Base-by-base conservation (phyloP, 1,140 invertebrate genomes). In the Neocloeon triangulifer region DNA sequence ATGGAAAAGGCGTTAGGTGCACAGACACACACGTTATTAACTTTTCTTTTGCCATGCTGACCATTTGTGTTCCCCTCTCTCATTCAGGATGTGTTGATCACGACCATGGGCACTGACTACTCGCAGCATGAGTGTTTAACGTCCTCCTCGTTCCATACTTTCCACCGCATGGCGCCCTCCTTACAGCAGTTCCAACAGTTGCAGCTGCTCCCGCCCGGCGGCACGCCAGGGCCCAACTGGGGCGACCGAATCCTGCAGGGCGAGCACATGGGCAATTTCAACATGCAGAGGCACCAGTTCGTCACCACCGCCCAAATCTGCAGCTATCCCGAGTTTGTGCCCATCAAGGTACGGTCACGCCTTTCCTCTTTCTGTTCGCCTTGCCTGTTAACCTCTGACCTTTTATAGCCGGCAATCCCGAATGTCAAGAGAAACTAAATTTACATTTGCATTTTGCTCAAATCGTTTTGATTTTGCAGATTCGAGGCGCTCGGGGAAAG, bases 401-500 rank as follows among this genome's bases (percentile, higher is more conserved):
- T n/a, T n/a, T n/a, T n/a, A n/a, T n/a, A n/a, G n/a, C n/a, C n/a
- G n/a, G n/a, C n/a, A n/a, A n/a, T n/a, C n/a, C n/a, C n/a, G n/a
- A n/a, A n/a, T n/a, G n/a, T n/a, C n/a, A n/a, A n/a, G n/a, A n/a
- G n/a, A n/a, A n/a, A n/a, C n/a, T n/a, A n/a, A n/a, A n/a, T n/a
- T n/a, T n/a, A n/a, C n/a, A n/a, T n/a, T n/a, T n/a, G n/a, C n/a
- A n/a, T n/a, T n/a, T n/a, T n/a, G n/a, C n/a, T n/a, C n/a, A n/a
- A n/a, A n/a, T n/a, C n/a, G n/a, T n/a, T n/a, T n/a, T n/a, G n/a
- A n/a, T n/a, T n/a, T n/a, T n/a, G n/a, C n/a, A 70, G 67, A 66
- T 75, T 37, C 62, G 71, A 27, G 51, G 56, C 25, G 53, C 53
- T 2, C 47, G 61, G 21, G 77, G 76, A 26, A 80, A 81, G 55